A percentile compares a stretch with the other conserved stretches of the same genome.
Evolutionary conservation across 64 coral and sea anemone genomes (phyloP).

Genomic region (Porites lutea): DNA sequence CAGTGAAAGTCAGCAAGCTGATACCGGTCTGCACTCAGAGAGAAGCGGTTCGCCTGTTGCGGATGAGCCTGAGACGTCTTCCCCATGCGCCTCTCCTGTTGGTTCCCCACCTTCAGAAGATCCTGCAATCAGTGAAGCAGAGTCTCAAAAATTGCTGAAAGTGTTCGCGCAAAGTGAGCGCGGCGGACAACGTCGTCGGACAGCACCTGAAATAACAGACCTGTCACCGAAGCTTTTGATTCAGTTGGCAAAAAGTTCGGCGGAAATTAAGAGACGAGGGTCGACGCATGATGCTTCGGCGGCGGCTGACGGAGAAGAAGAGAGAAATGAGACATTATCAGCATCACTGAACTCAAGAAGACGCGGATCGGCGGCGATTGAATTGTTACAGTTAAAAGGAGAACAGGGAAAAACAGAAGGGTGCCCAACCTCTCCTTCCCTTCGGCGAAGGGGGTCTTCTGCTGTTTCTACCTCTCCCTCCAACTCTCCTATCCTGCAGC

Average conservation of each 20-base stretch:
- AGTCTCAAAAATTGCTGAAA: slow-evolving; percentile 19
- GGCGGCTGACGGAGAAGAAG: neutral
- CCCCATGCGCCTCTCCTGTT: neutral
- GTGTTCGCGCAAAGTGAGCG: slow-evolving; percentile 28
- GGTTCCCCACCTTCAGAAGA: neutral
- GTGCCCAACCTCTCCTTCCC: neutral
- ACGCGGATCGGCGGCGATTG: neutral
- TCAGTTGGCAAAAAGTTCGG: slow-evolving; percentile 39
- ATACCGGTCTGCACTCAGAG: neutral
- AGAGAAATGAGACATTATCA: neutral
- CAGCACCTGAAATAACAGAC: slow-evolving; percentile 15
- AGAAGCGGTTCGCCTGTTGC: neutral
- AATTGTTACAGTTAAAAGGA: neutral
- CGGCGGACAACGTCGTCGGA: slow-evolving; percentile 14
- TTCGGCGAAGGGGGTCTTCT: neutral
- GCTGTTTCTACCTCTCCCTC: neutral
- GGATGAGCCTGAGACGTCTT: neutral
- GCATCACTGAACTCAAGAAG: neutral
- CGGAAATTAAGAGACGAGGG: neutral
- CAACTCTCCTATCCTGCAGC: neutral
- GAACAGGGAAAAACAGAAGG: neutral
- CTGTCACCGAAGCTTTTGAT: slow-evolving; percentile 38
- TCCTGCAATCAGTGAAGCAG: neutral
- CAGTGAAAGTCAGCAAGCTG: neutral
- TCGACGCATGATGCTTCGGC: neutral